Evolutionary conservation across 1,140 invertebrate genomes (phyloP).

Genomic region (Drosophila saltans): DNA sequence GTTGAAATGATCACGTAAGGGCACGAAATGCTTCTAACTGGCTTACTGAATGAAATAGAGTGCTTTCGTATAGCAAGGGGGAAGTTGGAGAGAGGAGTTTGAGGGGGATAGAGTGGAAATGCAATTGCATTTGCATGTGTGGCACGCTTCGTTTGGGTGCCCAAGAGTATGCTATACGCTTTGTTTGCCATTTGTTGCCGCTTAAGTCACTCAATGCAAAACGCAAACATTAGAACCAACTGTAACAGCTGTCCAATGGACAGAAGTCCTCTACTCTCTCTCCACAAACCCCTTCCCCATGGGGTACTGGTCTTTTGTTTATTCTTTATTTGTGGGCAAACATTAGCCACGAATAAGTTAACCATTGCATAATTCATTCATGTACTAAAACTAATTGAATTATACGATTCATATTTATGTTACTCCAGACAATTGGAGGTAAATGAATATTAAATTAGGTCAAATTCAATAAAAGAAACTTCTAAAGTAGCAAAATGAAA

Average conservation of each 20-base stretch:
- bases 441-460: slow-evolving; percentile 36
- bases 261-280: too few relatives aligned
- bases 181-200: slow-evolving; percentile 75
- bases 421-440: slow-evolving; percentile 35
- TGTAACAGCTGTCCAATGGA: neutral
- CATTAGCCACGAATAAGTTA: slow-evolving; percentile 50
- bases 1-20: slow-evolving; percentile 65
- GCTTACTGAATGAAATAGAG: slow-evolving; percentile 20
- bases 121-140: slow-evolving; percentile 66
- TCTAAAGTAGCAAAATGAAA: neutral
- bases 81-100: too few relatives aligned
- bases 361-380: slow-evolving; percentile 59
- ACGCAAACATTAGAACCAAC: neutral
- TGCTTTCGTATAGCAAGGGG: neutral
- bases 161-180: slow-evolving; percentile 60
- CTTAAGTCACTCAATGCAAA: slow-evolving; percentile 44
- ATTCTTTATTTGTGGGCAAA: neutral
- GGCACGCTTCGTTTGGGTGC: slow-evolving; percentile 57
- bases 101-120: slow-evolving; percentile 1
- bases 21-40: slow-evolving; percentile 59
- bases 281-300: neutral
- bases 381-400: slow-evolving; percentile 61
- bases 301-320: slow-evolving; percentile 4
- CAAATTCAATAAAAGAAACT: neutral
- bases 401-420: slow-evolving; percentile 52